Evolutionary conservation across 1,140 invertebrate species (phyloP).

Genomic region (Melitaea cinxia): DNA sequence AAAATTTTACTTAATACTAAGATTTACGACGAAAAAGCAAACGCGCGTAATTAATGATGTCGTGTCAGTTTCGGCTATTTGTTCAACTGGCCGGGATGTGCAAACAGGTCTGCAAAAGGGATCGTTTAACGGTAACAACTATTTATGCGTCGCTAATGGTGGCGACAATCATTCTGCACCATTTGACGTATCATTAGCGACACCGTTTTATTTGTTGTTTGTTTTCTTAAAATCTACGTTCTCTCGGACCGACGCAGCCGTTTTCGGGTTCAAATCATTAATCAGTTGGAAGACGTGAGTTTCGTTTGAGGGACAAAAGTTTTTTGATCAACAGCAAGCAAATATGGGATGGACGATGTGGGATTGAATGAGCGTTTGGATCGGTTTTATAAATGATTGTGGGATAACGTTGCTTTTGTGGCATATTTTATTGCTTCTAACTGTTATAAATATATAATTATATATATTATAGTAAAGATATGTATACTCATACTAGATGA

Average conservation of each 20-base stretch:
- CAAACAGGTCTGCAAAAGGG: conserved; percentile 69
- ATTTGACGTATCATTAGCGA: conserved; percentile 74
- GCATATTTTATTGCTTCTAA: not conserved
- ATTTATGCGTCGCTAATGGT: conserved; percentile 60
- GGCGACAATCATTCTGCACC: conserved; percentile 69
- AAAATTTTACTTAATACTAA: conserved; percentile 26
- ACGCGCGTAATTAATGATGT: conserved; percentile 67
- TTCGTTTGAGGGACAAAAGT: conserved; percentile 63
- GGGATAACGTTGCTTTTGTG: conserved; percentile 24
- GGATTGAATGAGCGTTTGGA: conserved; percentile 20
- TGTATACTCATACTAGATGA: too few species aligned
- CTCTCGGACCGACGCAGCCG: conserved; percentile 45
- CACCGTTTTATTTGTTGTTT: conserved; percentile 62
- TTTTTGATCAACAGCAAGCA: conserved; percentile 62
- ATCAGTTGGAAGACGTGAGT: conserved; percentile 55
- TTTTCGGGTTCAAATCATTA: conserved; percentile 66
- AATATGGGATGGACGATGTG: conserved; percentile 52
- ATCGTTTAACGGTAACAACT: conserved; percentile 57
- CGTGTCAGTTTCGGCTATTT: conserved; percentile 59
- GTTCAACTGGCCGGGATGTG: conserved; percentile 61
- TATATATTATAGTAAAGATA: too few species aligned
- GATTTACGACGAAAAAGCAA: conserved; percentile 20
- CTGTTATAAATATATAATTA: not conserved
- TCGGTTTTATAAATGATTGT: conserved; percentile 31
- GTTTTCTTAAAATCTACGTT: conserved; percentile 64